phyloP scores from a whole-genome alignment of 2,888 invertebrate species.

The Mythimna vitellina region DNA sequence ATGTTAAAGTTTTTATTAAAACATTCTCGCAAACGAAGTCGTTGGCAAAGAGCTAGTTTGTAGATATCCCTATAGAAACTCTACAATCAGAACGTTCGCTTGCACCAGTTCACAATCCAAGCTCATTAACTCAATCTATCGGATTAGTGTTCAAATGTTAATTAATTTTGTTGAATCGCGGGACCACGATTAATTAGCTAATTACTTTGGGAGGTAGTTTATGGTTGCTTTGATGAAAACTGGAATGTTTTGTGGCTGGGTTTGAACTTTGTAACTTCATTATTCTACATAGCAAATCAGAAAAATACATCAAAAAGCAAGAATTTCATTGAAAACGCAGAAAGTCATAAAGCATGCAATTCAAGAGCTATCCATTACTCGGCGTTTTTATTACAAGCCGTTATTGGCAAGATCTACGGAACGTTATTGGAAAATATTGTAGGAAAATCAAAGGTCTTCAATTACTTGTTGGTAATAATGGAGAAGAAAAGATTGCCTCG shows the following conservation, averaged over 20 bases:
- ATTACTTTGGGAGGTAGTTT: slow-evolving; percentile 9
- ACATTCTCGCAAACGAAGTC: no score
- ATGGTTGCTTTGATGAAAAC: slow-evolving; percentile 10
- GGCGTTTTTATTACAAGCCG: slow-evolving; percentile 28
- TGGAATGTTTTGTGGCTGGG: background rate
- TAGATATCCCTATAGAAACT: background rate
- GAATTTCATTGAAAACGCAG: background rate
- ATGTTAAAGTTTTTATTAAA: no score
- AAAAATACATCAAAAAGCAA: background rate
- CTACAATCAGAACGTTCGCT: background rate
- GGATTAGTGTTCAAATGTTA: slow-evolving; percentile 28
- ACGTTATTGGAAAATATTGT: slow-evolving; percentile 24
- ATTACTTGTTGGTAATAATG: slow-evolving; percentile 6
- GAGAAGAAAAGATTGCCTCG: background rate
- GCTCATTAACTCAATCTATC: slow-evolving; percentile 17
- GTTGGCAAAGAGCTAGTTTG: no score
- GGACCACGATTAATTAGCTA: background rate
- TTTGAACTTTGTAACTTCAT: background rate
- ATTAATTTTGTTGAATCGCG: slow-evolving; percentile 26
- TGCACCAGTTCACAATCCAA: slow-evolving; percentile 8
- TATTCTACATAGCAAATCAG: no score
- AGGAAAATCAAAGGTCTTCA: slow-evolving; percentile 14
- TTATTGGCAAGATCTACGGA: slow-evolving; percentile 19
- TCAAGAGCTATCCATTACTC: slow-evolving; percentile 17
- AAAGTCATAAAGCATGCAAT: slow-evolving; percentile 31